A percentile compares a stretch with the other conserved stretches of the same genome.
Evolutionary conservation across 2,113 vertebrate species (phyloP).

Genomic region (Ptychochromis oligacanthus): DNA sequence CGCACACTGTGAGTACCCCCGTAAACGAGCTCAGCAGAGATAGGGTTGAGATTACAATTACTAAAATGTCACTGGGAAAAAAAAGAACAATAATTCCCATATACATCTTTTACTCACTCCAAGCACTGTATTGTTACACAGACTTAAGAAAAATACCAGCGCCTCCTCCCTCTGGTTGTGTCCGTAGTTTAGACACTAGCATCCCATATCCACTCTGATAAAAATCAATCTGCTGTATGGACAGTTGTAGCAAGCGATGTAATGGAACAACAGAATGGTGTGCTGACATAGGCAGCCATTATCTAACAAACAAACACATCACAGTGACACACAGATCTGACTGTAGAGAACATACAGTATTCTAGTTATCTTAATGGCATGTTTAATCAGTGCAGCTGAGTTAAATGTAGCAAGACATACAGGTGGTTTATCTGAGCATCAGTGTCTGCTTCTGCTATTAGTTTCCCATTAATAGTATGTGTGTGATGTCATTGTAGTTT

Average conservation of each 20-base stretch:
- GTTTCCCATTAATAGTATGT: slow-evolving; percentile 19
- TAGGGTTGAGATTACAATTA: not conserved
- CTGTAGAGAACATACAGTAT: not conserved
- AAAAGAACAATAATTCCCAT: not conserved
- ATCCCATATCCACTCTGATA: slow-evolving; percentile 19
- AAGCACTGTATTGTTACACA: not conserved
- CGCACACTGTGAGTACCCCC: slow-evolving; percentile 89
- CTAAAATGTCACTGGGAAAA: not conserved
- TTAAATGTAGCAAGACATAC: slow-evolving; percentile 74
- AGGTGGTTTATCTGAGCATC: not conserved
- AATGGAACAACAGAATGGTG: slow-evolving; percentile 47
- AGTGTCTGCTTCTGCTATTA: not conserved
- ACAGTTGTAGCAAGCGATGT: slow-evolving; percentile 41
- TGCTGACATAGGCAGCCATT: slow-evolving; percentile 54
- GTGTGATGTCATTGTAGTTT: slow-evolving; percentile 87
- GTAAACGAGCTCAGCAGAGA: not conserved
- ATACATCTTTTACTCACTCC: not conserved
- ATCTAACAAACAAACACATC: slow-evolving; percentile 19
- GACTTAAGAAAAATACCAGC: slow-evolving; percentile 9
- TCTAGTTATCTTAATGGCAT: slow-evolving; percentile 40
- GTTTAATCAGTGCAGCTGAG: slow-evolving; percentile 79
- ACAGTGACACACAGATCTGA: slow-evolving; percentile 16
- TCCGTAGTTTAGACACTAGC: slow-evolving; percentile 39
- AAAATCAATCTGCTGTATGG: slow-evolving; percentile 47
- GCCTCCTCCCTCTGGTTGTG: not conserved